Conservation (phyloP, 2,888 invertebrate genomes). For the Harpagoxenus sublaevis region DNA sequence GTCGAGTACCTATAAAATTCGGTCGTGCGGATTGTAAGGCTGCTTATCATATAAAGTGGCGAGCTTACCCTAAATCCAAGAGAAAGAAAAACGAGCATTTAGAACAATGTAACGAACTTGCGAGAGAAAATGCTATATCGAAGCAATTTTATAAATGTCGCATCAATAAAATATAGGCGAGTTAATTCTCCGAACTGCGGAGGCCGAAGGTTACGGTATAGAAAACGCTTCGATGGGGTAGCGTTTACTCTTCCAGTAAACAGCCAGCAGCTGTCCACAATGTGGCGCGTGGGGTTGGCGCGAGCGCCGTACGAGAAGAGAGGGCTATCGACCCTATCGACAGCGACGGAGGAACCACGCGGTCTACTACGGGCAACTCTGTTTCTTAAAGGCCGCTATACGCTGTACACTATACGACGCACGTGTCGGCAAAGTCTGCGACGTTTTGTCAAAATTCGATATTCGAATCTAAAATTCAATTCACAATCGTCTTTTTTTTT, state of each 20-base stretch:
- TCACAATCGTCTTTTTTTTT: neutral
- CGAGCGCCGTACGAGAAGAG: constrained; percentile 79
- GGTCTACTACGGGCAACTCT: constrained; percentile 68
- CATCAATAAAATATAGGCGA: neutral
- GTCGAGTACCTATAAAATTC: neutral
- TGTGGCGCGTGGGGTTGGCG: constrained; percentile 71
- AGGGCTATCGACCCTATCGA: constrained; percentile 83
- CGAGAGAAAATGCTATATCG: neutral
- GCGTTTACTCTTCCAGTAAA: constrained; percentile 32
- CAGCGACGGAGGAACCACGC: constrained; percentile 74
- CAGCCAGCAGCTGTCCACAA: constrained; percentile 35
- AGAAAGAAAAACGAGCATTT: neutral
- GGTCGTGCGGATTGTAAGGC: neutral
- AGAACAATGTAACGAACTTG: neutral
- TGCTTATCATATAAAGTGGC: constrained; percentile 13
- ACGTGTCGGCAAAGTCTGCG: constrained; percentile 20
- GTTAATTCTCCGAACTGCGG: neutral
- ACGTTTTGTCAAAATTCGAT: neutral
- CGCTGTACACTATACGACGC: neutral
- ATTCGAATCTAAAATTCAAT: neutral
- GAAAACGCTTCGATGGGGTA: constrained; percentile 7
- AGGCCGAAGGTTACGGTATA: neutral
- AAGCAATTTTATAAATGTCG: neutral
- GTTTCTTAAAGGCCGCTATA: constrained; percentile 27
- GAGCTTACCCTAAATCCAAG: neutral